Base-by-base conservation (phyloP, 2,797 vertebrate genomes). In the Coreius guichenoti region DNA sequence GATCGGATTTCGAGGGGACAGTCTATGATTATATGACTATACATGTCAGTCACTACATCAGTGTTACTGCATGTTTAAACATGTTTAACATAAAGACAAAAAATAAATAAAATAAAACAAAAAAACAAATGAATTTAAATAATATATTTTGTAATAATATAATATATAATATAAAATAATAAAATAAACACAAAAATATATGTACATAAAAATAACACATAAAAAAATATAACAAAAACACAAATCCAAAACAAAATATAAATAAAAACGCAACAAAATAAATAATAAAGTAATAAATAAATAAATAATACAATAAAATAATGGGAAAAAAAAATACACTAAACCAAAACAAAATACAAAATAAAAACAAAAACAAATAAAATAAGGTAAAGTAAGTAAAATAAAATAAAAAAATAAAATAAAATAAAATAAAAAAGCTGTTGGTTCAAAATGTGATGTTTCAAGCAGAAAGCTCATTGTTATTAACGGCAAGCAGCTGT, bases 401-500 rank as follows among this genome's bases (percentile, higher is more conserved):
- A 31, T 8, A 5, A 69, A 69, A 16, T 26, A 45, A 26, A 54
- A n/a, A 49, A 54, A 31, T 17, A 7, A 65, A 17, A 36, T 9
- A 3, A 43, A 69, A 16, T 29, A 72, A 45, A n/a, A n/a, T n/a
- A n/a, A 29, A 47, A 31, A 49, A 16, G 14, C 14, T 26, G 13
- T 9, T 8, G 26, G 26, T n/a, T 14, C 8, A 49, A 29, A 74
- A 31, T 26, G 14, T 19, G 26, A 51, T 76, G 49, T 23, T 76
- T 76, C 6, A 33, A 54, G 29, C 29, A 56, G 29, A 54, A 56
- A 2, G 3, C 4, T 23, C 29, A 54, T 76, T 56, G 74, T 76
- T 76, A 56, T 56, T 56, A 16, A 76, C 26, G 6, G 36, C 5
- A 3, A 76, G 74, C 74, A 56, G 74, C 47, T 76, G 74, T 76